Conservation (phyloP, 1,140 invertebrate genomes). For the Stegodyphus mimosarum region DNA sequence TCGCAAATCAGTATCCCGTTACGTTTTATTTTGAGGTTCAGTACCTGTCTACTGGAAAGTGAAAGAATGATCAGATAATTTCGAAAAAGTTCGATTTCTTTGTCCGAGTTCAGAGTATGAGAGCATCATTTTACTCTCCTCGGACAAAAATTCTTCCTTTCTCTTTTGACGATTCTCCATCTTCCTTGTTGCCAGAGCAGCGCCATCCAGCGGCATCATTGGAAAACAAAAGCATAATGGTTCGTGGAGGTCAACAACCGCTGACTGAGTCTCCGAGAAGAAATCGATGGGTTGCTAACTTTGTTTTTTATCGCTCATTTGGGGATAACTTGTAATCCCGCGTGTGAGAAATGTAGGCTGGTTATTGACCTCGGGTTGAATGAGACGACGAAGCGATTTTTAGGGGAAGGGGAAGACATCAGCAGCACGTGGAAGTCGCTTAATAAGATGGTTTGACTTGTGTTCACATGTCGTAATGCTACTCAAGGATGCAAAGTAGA, state of each 20-base stretch:
- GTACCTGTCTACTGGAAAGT: too few relatives aligned
- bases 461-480: too few relatives aligned
- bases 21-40: too few relatives aligned
- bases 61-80: too few relatives aligned
- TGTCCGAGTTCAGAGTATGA: too few relatives aligned
- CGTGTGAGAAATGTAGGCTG: background rate
- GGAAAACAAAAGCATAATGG: background rate
- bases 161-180: constrained; percentile 3
- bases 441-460: too few relatives aligned
- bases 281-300: background rate
- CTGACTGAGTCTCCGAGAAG: constrained; percentile 29
- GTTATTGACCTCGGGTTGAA: constrained; percentile 10
- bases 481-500: too few relatives aligned
- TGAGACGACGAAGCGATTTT: background rate
- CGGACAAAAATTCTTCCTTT: background rate
- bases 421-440: too few relatives aligned
- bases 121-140: too few relatives aligned
- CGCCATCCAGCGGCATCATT: constrained; percentile 7
- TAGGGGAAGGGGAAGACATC: too few relatives aligned
- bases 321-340: background rate
- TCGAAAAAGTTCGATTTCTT: too few relatives aligned
- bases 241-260: constrained; percentile 35
- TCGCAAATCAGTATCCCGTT: too few relatives aligned
- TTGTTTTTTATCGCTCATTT: background rate
- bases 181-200: background rate